Base-by-base conservation (phyloP, 2,113 vertebrate species). In the Syngnathoides biaculeatus region DNA sequence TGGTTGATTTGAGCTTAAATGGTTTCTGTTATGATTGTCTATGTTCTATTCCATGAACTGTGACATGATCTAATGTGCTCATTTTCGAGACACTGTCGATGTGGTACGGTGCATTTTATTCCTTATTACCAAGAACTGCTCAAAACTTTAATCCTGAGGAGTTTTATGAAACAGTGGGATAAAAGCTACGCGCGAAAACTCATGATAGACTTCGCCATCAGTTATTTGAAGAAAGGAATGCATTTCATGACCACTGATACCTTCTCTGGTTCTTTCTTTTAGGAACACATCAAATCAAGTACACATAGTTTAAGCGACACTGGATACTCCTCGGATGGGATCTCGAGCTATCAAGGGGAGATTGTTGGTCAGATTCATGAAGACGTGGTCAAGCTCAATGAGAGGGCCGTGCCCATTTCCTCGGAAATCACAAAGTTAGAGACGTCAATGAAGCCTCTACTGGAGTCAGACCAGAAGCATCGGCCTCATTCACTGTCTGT, bases 231-330 rank as follows among this genome's bases (percentile, higher is more conserved):
- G 11, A 38, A 68, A 68, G 39, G 1, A 6, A 15, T 60, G 10
- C 7, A 5, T 30, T 73, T 72, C 68, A 62, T 69, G 52, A 17
- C 9, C 43, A 73, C 38, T 84, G 39, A 88, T 57, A 35, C 52
- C 48, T 9, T 75, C n/a, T 76, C 19, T 74, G n/a, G 77, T 68
- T 76, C 27, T 78, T 40, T 81, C 58, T 74, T 76, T 81, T 5
- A 98, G 97, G 95, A 98, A 1, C 87, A 85, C 81, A 93, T 90
- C 91, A 99, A 97, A 92, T 92, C 95, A 83, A 96, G 95, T 79
- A 91, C 93, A 72, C 94, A 96, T 79, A 99, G 97, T 89, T 91
- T 98, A 87, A 99, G 97, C 0, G 97, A 99, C 88, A 99, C 97
- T 0, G 97, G 97, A 75, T 99, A 99, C 73, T 99, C 97, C 61